A percentile compares a stretch with the other conserved stretches of the same genome.
These are phyloP conservation scores for Setophaga kirtlandii DNA, from an alignment of 2,113 vertebrate genomes.

Conservation along the genomic window DNA sequence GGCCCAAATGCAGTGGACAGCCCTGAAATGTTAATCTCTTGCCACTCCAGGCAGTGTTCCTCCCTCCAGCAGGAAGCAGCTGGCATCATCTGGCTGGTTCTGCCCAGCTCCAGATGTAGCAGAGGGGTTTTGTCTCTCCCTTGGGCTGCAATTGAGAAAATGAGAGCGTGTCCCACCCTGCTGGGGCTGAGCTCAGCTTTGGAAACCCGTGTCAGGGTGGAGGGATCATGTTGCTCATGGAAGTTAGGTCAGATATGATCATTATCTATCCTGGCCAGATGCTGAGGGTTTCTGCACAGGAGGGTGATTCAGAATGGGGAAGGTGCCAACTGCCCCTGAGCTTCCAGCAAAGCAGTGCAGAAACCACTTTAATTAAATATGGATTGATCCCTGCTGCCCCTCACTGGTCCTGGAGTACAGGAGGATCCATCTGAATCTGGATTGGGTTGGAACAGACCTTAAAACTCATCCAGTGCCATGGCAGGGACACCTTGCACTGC, in stretches of 20 bases:
- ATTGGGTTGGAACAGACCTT: background rate
- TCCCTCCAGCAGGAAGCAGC: background rate
- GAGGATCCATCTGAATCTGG: background rate
- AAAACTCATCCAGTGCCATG: background rate
- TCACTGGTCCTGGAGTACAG: rapidly evolving
- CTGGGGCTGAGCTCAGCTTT: background rate
- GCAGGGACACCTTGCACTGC: background rate
- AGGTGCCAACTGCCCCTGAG: background rate
- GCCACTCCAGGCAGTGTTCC: rapidly evolving
- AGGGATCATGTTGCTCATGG: background rate
- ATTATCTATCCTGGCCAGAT: background rate
- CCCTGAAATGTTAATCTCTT: background rate
- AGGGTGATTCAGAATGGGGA: background rate
- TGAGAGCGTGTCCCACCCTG: background rate
- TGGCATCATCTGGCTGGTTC: background rate
- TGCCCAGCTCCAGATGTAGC: rapidly evolving
- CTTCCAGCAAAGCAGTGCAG: background rate
- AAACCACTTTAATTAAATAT: rapidly evolving
- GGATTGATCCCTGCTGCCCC: rapidly evolving
- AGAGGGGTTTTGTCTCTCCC: background rate
- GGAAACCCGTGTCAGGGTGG: background rate
- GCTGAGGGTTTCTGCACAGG: background rate
- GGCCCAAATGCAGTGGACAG: rapidly evolving
- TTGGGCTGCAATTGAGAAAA: background rate
- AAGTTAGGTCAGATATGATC: background rate